Percentiles rank a stretch among this genome's conserved stretches.
Evolutionary conservation across 2,888 invertebrate genomes (phyloP).

Genomic region (Calliphora vomitoria): DNA sequence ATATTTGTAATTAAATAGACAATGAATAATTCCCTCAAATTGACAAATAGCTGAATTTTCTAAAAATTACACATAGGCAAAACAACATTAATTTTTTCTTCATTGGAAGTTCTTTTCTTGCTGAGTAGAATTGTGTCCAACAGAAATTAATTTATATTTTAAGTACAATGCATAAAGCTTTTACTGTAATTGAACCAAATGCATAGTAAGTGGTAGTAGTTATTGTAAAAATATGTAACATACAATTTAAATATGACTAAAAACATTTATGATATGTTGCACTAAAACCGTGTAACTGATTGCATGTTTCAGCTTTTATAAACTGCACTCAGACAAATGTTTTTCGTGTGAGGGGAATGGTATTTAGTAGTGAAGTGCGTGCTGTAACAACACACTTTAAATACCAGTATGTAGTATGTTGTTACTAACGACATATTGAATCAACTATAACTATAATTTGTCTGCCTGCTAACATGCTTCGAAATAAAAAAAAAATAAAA

Average conservation of each 20-base stretch:
- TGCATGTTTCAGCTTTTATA: conserved; percentile 57
- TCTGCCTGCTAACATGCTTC: conserved; percentile 34
- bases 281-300: conserved; percentile 60
- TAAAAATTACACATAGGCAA: too few relatives aligned
- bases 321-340: conserved; percentile 16
- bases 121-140: too few relatives aligned
- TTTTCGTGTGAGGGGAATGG: neutral
- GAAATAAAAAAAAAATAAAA: conserved; percentile 1
- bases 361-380: conserved; percentile 52
- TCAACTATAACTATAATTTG: conserved; percentile 59
- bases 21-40: too few relatives aligned
- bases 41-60: too few relatives aligned
- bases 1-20: too few relatives aligned
- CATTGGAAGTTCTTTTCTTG: too few relatives aligned
- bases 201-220: neutral
- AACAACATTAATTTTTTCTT: too few relatives aligned
- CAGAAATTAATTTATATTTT: too few relatives aligned
- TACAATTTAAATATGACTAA: conserved; percentile 46
- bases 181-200: neutral
- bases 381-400: conserved; percentile 47
- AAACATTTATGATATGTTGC: conserved; percentile 64
- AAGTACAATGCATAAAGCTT: neutral
- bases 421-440: conserved; percentile 52
- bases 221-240: conserved; percentile 27
- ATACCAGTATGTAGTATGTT: conserved; percentile 8